Conservation (phyloP, 2,113 vertebrate species). For the Gambusia affinis region DNA sequence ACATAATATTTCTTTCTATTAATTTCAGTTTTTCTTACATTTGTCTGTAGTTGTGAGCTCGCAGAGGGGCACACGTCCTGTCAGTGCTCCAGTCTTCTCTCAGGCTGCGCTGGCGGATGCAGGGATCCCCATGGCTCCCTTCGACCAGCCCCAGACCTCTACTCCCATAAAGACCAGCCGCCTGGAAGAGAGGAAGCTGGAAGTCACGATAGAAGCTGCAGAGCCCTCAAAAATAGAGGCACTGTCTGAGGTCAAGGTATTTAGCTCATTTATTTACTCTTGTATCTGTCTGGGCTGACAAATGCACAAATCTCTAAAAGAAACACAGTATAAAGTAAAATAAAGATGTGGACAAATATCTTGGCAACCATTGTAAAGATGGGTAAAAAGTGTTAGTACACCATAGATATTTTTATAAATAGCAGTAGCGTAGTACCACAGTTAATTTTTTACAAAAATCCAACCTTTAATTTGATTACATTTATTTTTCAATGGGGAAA, state of each 20-base stretch:
- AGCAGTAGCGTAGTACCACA: background rate
- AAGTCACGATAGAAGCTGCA: slow-evolving; percentile 78
- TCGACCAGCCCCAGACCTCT: slow-evolving; percentile 73
- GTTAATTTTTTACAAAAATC: background rate
- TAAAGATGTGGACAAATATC: background rate
- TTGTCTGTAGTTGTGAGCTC: slow-evolving; percentile 76
- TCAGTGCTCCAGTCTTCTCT: slow-evolving; percentile 90
- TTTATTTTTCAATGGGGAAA: background rate
- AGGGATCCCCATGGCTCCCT: slow-evolving; percentile 65
- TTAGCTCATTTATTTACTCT: background rate
- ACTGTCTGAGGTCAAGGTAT: slow-evolving; percentile 80
- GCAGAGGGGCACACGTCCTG: slow-evolving; percentile 85
- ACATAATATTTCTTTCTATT: background rate
- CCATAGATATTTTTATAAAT: background rate
- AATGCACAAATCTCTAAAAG: background rate
- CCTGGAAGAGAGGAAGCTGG: slow-evolving; percentile 77
- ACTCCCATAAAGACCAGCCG: slow-evolving; percentile 67
- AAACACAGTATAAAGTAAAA: too few species aligned
- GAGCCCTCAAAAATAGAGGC: slow-evolving; percentile 75
- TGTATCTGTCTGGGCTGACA: background rate
- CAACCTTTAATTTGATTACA: background rate
- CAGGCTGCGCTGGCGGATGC: slow-evolving; percentile 83
- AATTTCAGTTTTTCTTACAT: slow-evolving; percentile 29
- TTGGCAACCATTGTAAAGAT: background rate
- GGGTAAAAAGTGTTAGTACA: background rate